phyloP scores from a whole-genome alignment of 1,140 invertebrate genomes.

The Diuraphis noxia region DNA sequence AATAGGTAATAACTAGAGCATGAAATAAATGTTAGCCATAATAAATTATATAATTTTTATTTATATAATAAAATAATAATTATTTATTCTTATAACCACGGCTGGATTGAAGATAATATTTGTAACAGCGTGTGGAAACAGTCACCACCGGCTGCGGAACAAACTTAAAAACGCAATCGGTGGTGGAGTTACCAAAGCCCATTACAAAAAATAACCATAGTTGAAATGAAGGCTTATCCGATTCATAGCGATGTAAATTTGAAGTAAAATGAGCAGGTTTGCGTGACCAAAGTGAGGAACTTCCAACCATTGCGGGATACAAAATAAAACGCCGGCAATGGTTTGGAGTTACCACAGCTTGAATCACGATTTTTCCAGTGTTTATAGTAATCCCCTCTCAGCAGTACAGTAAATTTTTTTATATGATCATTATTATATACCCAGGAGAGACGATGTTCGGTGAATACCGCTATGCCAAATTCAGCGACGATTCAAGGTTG shows the following conservation, averaged over 20 bases:
- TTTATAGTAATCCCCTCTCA: neutral
- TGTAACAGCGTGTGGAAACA: conserved; percentile 47
- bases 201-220: conserved; percentile 17
- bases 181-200: conserved; percentile 53
- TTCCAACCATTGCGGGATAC: conserved; percentile 52
- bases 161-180: conserved; percentile 42
- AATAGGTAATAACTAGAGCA: too few species aligned
- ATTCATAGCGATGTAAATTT: neutral
- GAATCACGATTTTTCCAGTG: conserved; percentile 29
- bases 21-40: too few species aligned
- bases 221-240: neutral
- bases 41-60: neutral
- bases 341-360: conserved; percentile 53
- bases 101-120: neutral
- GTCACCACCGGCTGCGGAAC: conserved; percentile 44
- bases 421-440: conserved; percentile 26
- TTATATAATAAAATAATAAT: neutral
- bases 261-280: neutral
- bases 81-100: neutral
- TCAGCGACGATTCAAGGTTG: conserved; percentile 46
- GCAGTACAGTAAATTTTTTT: conserved; percentile 3
- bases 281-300: conserved; percentile 49
- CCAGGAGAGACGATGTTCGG: conserved; percentile 1
- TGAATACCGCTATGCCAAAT: conserved; percentile 52
- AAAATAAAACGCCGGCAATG: conserved; percentile 51